Conservation (phyloP, 2,113 vertebrate genomes). For the Vulpes lagopus region DNA sequence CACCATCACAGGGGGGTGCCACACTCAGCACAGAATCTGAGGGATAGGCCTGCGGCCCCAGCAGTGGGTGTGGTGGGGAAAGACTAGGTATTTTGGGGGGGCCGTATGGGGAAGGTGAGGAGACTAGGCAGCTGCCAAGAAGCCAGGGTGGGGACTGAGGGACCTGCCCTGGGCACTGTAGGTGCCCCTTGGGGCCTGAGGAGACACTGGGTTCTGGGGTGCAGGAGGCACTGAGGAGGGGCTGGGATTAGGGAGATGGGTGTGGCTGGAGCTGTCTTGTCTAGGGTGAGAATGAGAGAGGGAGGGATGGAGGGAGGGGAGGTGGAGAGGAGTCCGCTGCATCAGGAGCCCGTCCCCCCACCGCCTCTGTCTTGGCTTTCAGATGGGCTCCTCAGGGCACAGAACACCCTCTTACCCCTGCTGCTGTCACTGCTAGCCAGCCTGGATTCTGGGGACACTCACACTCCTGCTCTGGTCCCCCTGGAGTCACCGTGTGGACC, state of each 20-base stretch:
- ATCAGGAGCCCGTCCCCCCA: background rate
- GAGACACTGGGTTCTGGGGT: background rate
- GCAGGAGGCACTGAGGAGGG: background rate
- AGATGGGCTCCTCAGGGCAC: background rate
- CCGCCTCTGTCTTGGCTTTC: background rate
- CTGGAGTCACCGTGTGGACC: rapidly evolving
- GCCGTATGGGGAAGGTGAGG: background rate
- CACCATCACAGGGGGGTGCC: no score
- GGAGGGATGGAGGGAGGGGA: no score
- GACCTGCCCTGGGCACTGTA: background rate
- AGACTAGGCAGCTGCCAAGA: background rate
- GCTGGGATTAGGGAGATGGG: background rate
- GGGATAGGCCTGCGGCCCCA: no score
- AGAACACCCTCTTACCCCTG: background rate
- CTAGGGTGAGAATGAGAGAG: background rate
- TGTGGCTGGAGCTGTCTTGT: background rate
- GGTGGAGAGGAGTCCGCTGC: background rate
- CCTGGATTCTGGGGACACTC: background rate
- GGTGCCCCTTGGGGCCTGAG: no score
- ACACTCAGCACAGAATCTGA: background rate
- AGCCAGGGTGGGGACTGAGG: background rate
- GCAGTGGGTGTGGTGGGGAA: background rate
- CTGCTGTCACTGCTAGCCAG: background rate
- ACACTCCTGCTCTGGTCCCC: background rate
- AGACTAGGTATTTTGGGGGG: background rate